Evolutionary conservation across 2,888 invertebrate species (phyloP).

Genomic region (Caenorhabditis sp.): DNA sequence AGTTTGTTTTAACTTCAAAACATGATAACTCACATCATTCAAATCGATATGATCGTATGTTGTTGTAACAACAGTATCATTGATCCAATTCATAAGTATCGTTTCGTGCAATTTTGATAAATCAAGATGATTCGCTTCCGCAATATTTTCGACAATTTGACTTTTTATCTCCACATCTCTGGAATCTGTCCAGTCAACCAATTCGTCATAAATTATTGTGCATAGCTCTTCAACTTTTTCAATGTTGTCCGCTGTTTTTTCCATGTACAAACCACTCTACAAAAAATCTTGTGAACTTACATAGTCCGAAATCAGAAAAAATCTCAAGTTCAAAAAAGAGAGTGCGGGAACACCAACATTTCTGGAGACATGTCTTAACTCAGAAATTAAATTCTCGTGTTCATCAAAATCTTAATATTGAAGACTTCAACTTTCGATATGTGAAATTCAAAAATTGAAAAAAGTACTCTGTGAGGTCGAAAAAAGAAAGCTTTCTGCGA

Average conservation of each 20-base stretch:
- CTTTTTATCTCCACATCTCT: conserved; percentile 41
- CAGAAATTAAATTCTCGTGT: no score
- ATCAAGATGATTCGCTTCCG: conserved; percentile 19
- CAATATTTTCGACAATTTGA: conserved; percentile 26
- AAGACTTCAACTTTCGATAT: no score
- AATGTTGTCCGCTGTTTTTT: conserved; percentile 38
- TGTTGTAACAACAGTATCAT: conserved; percentile 1
- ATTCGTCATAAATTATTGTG: conserved; percentile 44
- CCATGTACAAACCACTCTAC: conserved; percentile 38
- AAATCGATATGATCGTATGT: conserved; percentile 20
- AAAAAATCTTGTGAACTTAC: background rate
- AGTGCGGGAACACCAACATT: no score
- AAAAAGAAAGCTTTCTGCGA: no score
- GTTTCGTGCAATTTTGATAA: conserved; percentile 25
- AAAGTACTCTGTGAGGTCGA: no score
- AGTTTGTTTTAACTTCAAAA: background rate
- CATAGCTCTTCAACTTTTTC: conserved; percentile 49
- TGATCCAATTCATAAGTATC: conserved; percentile 28
- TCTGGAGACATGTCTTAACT: no score
- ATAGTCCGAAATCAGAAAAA: background rate
- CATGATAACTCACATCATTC: conserved; percentile 26
- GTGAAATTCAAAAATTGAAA: no score
- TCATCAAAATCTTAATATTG: no score
- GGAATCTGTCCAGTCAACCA: conserved; percentile 49
- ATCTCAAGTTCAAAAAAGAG: background rate